Evolutionary conservation across 2,113 vertebrate species (phyloP), one percentile per base, ranked within the genome.

Genomic region (Xerus inauris): DNA sequence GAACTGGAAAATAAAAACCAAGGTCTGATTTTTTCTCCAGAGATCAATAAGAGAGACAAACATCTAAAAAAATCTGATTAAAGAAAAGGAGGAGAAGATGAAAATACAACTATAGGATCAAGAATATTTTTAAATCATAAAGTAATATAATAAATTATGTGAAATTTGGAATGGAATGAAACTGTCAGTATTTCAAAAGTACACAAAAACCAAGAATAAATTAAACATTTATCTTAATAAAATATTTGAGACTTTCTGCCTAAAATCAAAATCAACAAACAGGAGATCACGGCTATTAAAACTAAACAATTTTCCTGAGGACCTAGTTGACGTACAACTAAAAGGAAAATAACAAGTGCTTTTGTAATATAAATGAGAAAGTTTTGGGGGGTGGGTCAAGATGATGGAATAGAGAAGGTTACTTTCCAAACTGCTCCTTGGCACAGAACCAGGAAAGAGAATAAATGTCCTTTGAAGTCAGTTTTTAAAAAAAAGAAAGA

Each of bases 291-390:
- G 38, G 59, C n/a, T n/a, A 83, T 42, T 42, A 83, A 82, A 30
- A 67, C 2, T n/a, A 54, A 59, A 45, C 0, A 28, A 14, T 79
- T 89, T 90, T 76, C 59, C 90, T 72, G 26, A 76, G 10, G 11
- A 77, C 0, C n/a, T 49, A 57, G 26, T 1, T 79, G 20, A 72
- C 79, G 5, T 19, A 65, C 6, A 83, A 84, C 65, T 77, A 83
- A 87, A 92, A 90, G 42, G 32, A 87, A 95, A 93, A 73, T 88
- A 81, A 14, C 6, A 57, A 71, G 8, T 38, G 8, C 57, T 96
- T 83, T 76, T 75, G 6, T 83, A 71, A 54, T 22, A 28, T 6
- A 67, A 8, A 11, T 6, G 16, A 45, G 5, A 54, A 73, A 86
- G 1, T 81, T 62, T 57, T 19, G 54, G 20, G 8, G 54, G 17